Evolutionary conservation across 2,113 vertebrate genomes (phyloP), one percentile per base, ranked within the genome.

Genomic region (Arizona elegans): DNA sequence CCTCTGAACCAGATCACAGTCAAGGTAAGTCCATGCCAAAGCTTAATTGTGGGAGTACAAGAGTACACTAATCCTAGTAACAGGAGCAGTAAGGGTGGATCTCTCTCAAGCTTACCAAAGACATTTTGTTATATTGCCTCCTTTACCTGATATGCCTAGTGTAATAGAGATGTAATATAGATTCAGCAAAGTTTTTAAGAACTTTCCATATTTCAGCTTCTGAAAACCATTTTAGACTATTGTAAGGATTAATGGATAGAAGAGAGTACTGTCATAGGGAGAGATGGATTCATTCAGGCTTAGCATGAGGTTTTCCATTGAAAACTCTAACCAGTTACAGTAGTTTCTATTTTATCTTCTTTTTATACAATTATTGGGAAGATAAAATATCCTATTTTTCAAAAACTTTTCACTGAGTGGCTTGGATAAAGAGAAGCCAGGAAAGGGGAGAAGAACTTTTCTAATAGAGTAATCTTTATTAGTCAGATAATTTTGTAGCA

Each of bases 21-120:
- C 58, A 87, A 97, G 96, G 97, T 97, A 97, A 96, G 10, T 85
- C 62, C 59, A 88, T 90, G 29, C 53, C 3, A 33, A 38, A 59
- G 62, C 56, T 62, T 52, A 19, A 38, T 86, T 54, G 56, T 33
- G 59, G 2, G 91, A 88, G 13, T 26, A 65, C 38, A 47, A 19
- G 43, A 43, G 3, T 33, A 70, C 15, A n/a, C 50, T 0, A 3
- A 15, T 50, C 33, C 85, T 70, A 17, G 8, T 0, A 29, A 88
- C 81, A 56, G 15, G 50, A 33, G 65, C 8, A 24, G 0, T 0
- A 3, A 38, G 54, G 54, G 47, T 6, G 0, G 5, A 29, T 59
- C 10, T 43, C 43, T 87, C 47, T 55, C 55, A 0, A 0, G 17
- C 12, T 54, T 2, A 43, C 26, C 6, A 12, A 50, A 75, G 59